A percentile compares a stretch with the other conserved stretches of the same genome.
These are phyloP conservation scores for Ornithoptera priamus DNA, from an alignment of 2,888 invertebrate species.

Conservation along the genomic window DNA sequence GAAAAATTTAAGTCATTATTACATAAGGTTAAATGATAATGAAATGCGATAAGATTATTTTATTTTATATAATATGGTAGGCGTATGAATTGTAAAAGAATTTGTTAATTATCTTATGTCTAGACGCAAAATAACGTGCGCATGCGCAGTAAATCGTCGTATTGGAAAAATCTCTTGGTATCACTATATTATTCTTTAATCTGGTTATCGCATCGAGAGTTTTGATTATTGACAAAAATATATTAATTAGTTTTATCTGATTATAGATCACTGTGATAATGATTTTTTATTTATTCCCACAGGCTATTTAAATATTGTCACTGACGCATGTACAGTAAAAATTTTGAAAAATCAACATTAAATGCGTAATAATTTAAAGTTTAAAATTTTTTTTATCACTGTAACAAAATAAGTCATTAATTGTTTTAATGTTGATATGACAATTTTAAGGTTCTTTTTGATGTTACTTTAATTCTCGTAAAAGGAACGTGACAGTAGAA, in stretches of 20 bases:
- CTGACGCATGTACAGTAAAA: too few species aligned
- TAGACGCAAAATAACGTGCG: not conserved
- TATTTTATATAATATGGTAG: not conserved
- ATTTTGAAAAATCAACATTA: too few species aligned
- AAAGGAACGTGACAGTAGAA: conserved; percentile 4
- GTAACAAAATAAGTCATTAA: not conserved
- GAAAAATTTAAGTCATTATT: not conserved
- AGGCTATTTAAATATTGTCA: too few species aligned
- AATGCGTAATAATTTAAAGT: too few species aligned
- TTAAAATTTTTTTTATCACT: too few species aligned
- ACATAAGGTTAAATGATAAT: conserved; percentile 24
- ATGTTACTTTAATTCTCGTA: not conserved
- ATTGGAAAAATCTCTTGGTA: not conserved
- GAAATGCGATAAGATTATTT: not conserved
- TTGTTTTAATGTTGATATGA: not conserved
- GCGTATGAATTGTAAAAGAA: not conserved
- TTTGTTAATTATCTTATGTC: not conserved
- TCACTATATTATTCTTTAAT: not conserved
- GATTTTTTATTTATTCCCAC: too few species aligned
- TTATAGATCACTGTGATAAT: too few species aligned
- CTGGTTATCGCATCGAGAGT: too few species aligned
- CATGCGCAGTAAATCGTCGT: not conserved
- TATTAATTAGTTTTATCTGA: too few species aligned
- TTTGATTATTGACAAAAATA: too few species aligned
- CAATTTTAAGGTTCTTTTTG: not conserved